A percentile compares a stretch with the other conserved stretches of the same genome.
phyloP scores from a whole-genome alignment of 2,113 vertebrate genomes.

The Mormyrus iriodes region DNA sequence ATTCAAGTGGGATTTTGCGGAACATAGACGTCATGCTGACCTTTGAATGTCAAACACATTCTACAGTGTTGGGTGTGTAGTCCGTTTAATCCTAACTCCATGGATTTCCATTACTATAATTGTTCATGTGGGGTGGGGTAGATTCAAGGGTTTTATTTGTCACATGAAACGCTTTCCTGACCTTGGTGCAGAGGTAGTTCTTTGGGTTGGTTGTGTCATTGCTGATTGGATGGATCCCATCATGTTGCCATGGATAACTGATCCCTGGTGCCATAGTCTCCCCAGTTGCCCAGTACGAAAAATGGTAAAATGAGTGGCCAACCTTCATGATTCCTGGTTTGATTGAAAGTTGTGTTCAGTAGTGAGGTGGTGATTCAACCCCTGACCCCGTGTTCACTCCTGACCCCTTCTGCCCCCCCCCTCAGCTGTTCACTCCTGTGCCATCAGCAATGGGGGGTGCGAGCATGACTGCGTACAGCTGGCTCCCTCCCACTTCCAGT shows the following conservation, averaged over 20 bases:
- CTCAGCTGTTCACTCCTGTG: constrained; percentile 61
- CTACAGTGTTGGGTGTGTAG: neutral
- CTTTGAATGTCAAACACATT: neutral
- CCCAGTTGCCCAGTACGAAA: neutral
- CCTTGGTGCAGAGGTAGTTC: neutral
- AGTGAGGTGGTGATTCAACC: neutral
- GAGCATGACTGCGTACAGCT: constrained; percentile 70
- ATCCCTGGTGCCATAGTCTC: neutral
- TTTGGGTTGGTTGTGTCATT: neutral
- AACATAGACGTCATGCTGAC: neutral
- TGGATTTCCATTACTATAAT: neutral
- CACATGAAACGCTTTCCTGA: neutral
- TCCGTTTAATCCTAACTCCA: neutral
- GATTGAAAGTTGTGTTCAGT: neutral
- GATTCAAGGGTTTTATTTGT: neutral
- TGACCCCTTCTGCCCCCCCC: neutral
- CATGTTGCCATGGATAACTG: neutral
- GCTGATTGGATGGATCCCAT: neutral
- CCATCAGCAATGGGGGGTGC: constrained; percentile 69
- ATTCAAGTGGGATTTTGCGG: neutral
- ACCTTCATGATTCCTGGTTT: neutral
- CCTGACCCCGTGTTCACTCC: neutral
- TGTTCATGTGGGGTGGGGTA: neutral
- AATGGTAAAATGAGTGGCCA: neutral
- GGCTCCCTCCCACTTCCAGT: constrained; percentile 55